These are phyloP conservation scores for Cirrhinus mrigala DNA, from an alignment of 2,797 vertebrate genomes.

Conservation along the genomic window DNA sequence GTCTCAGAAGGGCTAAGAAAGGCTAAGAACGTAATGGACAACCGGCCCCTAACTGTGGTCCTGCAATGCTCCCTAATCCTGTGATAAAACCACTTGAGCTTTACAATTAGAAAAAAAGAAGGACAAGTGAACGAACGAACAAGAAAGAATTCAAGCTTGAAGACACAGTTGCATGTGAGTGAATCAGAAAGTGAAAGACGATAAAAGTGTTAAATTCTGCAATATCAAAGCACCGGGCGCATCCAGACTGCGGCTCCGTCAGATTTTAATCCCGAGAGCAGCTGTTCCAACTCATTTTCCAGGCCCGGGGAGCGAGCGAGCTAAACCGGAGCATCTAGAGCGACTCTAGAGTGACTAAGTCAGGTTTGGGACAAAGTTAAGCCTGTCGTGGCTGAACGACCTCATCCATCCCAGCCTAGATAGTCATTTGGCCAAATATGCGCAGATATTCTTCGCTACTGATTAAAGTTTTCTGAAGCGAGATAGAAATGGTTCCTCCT, in stretches of 20 bases:
- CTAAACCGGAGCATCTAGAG: conserved; percentile 49
- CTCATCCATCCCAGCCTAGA: conserved; percentile 10
- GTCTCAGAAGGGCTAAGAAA: neutral
- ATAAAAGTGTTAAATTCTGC: conserved; percentile 63
- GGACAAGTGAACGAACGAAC: conserved; percentile 20
- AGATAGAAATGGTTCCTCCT: neutral
- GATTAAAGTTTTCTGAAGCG: conserved; percentile 32
- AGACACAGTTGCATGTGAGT: conserved; percentile 35
- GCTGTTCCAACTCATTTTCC: conserved; percentile 79
- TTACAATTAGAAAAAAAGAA: conserved; percentile 33
- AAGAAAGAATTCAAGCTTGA: conserved; percentile 3
- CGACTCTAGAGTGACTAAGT: conserved; percentile 57
- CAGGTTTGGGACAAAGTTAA: conserved; percentile 57
- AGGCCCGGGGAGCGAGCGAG: conserved; percentile 68
- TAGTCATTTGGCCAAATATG: neutral
- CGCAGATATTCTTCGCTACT: neutral
- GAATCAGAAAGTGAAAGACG: conserved; percentile 48
- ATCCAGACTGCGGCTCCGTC: conserved; percentile 73
- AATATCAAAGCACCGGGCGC: conserved; percentile 72
- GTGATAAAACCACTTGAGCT: conserved; percentile 58
- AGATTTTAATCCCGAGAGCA: conserved; percentile 78
- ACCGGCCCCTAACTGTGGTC: conserved; percentile 52
- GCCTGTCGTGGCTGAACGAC: conserved; percentile 2
- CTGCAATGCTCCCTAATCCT: conserved; percentile 57
- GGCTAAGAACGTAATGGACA: conserved; percentile 17